Evolutionary conservation across 2,113 vertebrate genomes (phyloP), one percentile per base, ranked within the genome.

Genomic region (Halcyon malimbica): DNA sequence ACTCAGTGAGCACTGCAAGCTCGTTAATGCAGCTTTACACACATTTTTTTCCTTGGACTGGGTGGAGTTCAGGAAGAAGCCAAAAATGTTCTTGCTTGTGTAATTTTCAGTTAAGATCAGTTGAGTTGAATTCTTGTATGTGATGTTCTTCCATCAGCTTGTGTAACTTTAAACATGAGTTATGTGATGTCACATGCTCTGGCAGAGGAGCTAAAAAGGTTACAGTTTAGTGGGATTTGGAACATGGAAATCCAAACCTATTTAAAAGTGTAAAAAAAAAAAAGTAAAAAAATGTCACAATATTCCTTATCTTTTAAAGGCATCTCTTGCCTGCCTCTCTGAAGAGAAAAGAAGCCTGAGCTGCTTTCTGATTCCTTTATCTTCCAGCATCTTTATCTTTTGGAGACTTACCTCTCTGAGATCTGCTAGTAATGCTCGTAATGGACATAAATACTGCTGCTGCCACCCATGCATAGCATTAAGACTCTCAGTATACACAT

Each of bases 31-130:
- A 15, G n/a, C 35, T 91, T 87, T 65, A 44, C 15, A 21, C 14
- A 14, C 5, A 16, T 26, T 60, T 85, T 79, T 76, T 70, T 10
- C 16, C 80, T 83, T 46, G 16, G 23, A 50, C 46, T 64, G 92
- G 68, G 67, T 92, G 79, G 86, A 83, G 90, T 83, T 90, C 60
- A 48, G 60, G 56, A 78, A 60, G 89, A 81, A 92, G 68, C 51
- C 42, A 83, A 80, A 88, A 86, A 64, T 48, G 42, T 78, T 86
- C 75, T 76, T 86, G 37, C 41, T 93, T 67, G 71, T 90, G 64
- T 93, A 51, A 88, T 86, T 90, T 89, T 86, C 82, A 88, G 53
- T 86, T 92, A 60, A 92, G 46, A 86, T 88, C 75, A 70, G 42
- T 39, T 88, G 50, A 88, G 77, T 56, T 42, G 44, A 53, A 41